Conservation (phyloP, 1,140 invertebrate species). For the Philotrypesis tridentata region DNA sequence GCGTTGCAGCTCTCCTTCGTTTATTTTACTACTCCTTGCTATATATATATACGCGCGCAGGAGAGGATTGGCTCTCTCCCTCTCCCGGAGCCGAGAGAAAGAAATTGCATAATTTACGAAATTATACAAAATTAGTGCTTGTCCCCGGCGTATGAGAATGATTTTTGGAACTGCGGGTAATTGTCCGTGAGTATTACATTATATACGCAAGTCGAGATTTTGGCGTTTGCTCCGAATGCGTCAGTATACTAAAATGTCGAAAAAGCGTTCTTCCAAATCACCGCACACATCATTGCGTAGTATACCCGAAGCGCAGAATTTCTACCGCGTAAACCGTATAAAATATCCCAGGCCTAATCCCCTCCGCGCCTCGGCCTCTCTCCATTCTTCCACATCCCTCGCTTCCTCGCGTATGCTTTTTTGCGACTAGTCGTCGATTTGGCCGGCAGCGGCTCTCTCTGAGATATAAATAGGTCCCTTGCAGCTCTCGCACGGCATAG, state of each 20-base stretch:
- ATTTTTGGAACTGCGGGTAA: slow-evolving; percentile 19
- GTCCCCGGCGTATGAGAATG: neutral
- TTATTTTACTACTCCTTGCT: neutral
- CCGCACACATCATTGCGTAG: too few species aligned
- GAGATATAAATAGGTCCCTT: slow-evolving; percentile 31
- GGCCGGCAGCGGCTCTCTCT: neutral
- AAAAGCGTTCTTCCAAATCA: too few species aligned
- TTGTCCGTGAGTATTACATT: neutral
- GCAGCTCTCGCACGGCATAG: neutral
- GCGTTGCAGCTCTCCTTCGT: neutral
- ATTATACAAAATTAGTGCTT: slow-evolving; percentile 24
- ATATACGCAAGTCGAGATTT: neutral
- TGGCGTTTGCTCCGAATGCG: too few species aligned
- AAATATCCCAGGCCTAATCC: neutral
- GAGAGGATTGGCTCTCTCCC: neutral
- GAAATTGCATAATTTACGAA: slow-evolving; percentile 34
- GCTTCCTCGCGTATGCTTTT: neutral
- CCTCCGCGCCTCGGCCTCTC: neutral
- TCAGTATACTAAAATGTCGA: too few species aligned
- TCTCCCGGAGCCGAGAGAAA: too few species aligned
- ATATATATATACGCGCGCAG: neutral
- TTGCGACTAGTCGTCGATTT: slow-evolving; percentile 1
- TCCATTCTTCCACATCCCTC: neutral
- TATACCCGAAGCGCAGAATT: neutral
- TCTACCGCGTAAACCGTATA: neutral